phyloP scores from a whole-genome alignment of 2,113 vertebrate genomes.

The Syrrhaptes paradoxus region DNA sequence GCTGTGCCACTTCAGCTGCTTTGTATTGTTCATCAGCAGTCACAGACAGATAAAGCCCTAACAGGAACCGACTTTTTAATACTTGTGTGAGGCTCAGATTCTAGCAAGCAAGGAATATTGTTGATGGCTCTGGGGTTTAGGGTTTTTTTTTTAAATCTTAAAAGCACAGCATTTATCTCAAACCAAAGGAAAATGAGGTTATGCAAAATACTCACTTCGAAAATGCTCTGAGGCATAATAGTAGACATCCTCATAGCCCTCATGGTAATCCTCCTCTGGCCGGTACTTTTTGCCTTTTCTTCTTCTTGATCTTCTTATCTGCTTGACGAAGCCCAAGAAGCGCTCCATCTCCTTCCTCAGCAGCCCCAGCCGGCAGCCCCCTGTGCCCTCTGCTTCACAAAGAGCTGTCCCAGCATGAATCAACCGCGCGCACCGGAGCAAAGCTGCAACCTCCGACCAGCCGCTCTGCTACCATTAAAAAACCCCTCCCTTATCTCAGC shows the following conservation, averaged over 20 bases:
- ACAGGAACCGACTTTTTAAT: not conserved
- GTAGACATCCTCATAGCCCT: conserved; percentile 98
- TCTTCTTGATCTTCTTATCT: conserved; percentile 89
- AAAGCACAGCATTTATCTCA: conserved; percentile 19
- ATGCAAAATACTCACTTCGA: conserved; percentile 82
- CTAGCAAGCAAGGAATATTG: not conserved
- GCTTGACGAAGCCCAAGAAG: conserved; percentile 92
- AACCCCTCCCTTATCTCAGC: conserved; percentile 25
- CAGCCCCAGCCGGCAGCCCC: conserved; percentile 11
- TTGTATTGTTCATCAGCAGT: conserved; percentile 5
- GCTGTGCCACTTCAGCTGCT: conserved; percentile 33
- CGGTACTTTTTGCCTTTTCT: conserved; percentile 97
- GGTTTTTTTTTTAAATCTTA: not conserved
- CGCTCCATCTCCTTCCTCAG: conserved; percentile 84
- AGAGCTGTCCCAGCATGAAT: conserved; percentile 57
- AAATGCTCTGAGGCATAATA: conserved; percentile 94
- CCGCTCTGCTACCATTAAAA: not conserved
- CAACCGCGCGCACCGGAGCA: not conserved
- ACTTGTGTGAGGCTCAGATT: not conserved
- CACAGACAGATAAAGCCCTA: not conserved
- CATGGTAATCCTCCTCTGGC: conserved; percentile 97
- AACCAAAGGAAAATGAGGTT: conserved; percentile 22
- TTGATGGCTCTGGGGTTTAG: no score
- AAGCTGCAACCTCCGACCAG: not conserved
- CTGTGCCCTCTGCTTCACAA: conserved; percentile 32